Percentiles rank a stretch among this genome's conserved stretches.
phyloP scores from a whole-genome alignment of 1,140 invertebrate species.

The Neomicropteryx cornuta region DNA sequence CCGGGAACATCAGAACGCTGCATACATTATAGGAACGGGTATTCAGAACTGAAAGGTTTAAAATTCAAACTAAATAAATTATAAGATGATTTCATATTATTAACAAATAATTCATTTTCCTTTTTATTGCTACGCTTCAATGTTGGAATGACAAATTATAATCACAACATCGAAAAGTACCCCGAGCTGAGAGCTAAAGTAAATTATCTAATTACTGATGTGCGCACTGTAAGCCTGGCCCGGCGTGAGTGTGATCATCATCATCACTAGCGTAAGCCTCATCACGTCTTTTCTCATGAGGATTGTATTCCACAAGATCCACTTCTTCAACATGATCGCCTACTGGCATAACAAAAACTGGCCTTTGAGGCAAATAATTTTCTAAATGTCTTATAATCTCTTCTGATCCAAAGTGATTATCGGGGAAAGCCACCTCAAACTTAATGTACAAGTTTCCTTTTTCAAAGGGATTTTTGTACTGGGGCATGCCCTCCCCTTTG shows the following conservation, averaged over 20 bases:
- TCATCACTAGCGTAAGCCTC: constrained; percentile 61
- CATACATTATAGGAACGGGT: too few species aligned
- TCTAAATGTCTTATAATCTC: constrained; percentile 59
- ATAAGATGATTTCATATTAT: too few species aligned
- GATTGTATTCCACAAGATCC: constrained; percentile 64
- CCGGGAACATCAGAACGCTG: too few species aligned
- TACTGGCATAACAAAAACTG: constrained; percentile 51
- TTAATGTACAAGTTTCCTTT: constrained; percentile 81
- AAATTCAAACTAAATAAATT: too few species aligned
- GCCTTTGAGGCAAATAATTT: constrained; percentile 53
- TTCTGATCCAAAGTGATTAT: constrained; percentile 64
- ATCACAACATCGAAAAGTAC: too few species aligned
- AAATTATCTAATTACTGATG: constrained; percentile 49
- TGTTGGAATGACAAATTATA: too few species aligned
- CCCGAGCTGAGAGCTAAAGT: constrained; percentile 27
- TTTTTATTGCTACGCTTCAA: too few species aligned
- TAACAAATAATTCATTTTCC: too few species aligned
- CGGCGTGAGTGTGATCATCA: constrained; percentile 44
- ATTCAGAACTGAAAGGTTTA: too few species aligned
- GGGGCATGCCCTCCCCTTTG: constrained; percentile 83
- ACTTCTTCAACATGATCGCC: constrained; percentile 76
- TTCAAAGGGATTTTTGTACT: constrained; percentile 69
- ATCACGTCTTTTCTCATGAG: constrained; percentile 35
- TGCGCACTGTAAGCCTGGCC: constrained; percentile 55
- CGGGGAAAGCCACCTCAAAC: constrained; percentile 77